Percentiles rank a stretch among this genome's conserved stretches.
phyloP scores from a whole-genome alignment of 2,888 invertebrate species.

The Agrilus cyanescens region DNA sequence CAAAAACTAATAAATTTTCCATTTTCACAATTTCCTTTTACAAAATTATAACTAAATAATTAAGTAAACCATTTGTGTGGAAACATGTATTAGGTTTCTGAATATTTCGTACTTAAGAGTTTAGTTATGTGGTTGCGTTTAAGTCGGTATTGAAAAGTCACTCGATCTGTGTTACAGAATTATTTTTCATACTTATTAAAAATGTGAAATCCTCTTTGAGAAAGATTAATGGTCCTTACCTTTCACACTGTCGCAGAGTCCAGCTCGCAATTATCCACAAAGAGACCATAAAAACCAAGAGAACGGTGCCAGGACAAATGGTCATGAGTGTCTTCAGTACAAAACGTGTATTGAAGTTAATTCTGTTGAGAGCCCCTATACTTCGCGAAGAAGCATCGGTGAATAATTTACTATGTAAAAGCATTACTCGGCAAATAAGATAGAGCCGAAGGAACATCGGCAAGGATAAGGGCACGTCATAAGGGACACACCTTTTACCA shows the following conservation, averaged over 20 bases:
- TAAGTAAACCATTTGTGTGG: too few species aligned
- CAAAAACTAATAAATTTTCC: too few species aligned
- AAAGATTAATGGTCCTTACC: conserved; percentile 45
- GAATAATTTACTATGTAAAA: conserved; percentile 98
- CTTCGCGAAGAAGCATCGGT: conserved; percentile 98
- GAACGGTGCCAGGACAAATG: conserved; percentile 95
- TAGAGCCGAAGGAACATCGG: conserved; percentile 99
- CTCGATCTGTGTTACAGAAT: too few species aligned
- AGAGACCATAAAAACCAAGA: conserved; percentile 98
- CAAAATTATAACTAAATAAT: too few species aligned
- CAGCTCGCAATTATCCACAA: conserved; percentile 99
- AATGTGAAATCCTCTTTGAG: too few species aligned
- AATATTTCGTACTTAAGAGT: too few species aligned
- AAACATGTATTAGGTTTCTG: too few species aligned
- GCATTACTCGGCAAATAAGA: conserved; percentile 98
- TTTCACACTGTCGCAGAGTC: conserved; percentile 97
- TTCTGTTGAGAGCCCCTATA: conserved; percentile 94
- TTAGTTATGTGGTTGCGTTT: too few species aligned
- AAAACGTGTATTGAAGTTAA: conserved; percentile 96
- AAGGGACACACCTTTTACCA: conserved; percentile 63
- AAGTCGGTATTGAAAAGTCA: too few species aligned
- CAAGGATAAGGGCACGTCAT: conserved; percentile 93
- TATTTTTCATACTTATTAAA: too few species aligned
- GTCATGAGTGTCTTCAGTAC: conserved; percentile 92
- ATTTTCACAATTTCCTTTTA: too few species aligned